phyloP scores from a whole-genome alignment of 2,888 invertebrate species.

The Sacculina carcini region DNA sequence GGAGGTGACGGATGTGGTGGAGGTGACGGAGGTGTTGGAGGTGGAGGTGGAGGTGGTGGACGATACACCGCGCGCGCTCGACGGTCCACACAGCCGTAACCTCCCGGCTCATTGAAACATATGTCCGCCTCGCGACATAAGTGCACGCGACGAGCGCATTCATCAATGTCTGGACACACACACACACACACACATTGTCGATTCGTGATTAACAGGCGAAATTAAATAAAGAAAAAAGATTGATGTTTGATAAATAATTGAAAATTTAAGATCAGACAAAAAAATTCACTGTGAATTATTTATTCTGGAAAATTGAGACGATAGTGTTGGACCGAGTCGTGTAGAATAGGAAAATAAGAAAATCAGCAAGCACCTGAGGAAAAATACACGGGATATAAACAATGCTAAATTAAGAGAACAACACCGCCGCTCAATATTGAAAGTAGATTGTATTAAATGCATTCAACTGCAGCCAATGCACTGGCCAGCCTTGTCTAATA shows the following conservation, averaged over 20 bases:
- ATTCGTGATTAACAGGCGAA: background rate
- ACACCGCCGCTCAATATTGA: too few relatives aligned
- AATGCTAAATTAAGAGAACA: too few relatives aligned
- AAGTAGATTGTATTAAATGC: too few relatives aligned
- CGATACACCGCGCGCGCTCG: background rate
- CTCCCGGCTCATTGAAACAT: constrained; percentile 24
- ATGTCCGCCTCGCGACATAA: constrained; percentile 24
- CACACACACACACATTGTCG: constrained; percentile 4
- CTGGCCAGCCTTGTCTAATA: too few relatives aligned
- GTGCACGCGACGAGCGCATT: constrained; percentile 36
- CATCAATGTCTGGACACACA: constrained; percentile 38
- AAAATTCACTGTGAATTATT: background rate
- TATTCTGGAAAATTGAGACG: too few relatives aligned
- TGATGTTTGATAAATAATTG: background rate
- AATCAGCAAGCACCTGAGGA: too few relatives aligned
- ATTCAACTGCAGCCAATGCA: too few relatives aligned
- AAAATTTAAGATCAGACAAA: background rate
- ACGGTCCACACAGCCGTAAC: constrained; percentile 21
- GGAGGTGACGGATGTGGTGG: too few relatives aligned
- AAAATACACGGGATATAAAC: too few relatives aligned
- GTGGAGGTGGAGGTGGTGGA: constrained; percentile 10
- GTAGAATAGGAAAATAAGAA: too few relatives aligned
- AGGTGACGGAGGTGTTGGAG: too few relatives aligned
- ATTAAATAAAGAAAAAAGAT: background rate
- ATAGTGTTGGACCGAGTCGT: too few relatives aligned